phyloP scores from a whole-genome alignment of 1,140 invertebrate species.

The Pachypsylla venusta region DNA sequence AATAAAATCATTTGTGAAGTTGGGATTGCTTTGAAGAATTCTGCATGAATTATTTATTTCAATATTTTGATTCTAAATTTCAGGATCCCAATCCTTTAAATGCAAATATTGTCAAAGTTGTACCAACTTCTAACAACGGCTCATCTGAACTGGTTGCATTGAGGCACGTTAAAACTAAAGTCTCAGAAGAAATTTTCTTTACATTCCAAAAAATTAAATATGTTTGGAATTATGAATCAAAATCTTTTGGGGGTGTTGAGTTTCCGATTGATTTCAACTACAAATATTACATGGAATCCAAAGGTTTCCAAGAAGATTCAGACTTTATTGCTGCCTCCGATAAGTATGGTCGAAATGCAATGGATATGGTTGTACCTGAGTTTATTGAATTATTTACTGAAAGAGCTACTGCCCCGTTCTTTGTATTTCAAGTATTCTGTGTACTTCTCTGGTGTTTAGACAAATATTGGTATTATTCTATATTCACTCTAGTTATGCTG shows the following conservation, averaged over 20 bases:
- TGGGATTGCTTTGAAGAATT: too few species aligned
- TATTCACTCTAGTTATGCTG: slow-evolving; percentile 96
- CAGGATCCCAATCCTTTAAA: slow-evolving; percentile 57
- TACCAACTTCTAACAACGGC: slow-evolving; percentile 94
- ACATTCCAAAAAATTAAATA: slow-evolving; percentile 96
- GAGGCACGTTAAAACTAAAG: slow-evolving; percentile 25
- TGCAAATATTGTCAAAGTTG: slow-evolving; percentile 79
- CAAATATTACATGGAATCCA: slow-evolving; percentile 64
- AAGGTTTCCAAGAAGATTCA: slow-evolving; percentile 70
- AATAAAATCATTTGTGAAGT: too few species aligned
- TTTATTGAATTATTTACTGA: slow-evolving; percentile 95
- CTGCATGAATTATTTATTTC: too few species aligned
- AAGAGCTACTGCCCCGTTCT: slow-evolving; percentile 95
- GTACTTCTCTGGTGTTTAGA: slow-evolving; percentile 97
- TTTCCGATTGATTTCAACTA: slow-evolving; percentile 64
- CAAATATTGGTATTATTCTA: slow-evolving; percentile 95
- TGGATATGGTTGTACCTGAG: slow-evolving; percentile 84
- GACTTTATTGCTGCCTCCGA: slow-evolving; percentile 56
- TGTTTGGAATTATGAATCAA: slow-evolving; percentile 65
- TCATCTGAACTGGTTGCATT: slow-evolving; percentile 82
- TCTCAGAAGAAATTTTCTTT: slow-evolving; percentile 46
- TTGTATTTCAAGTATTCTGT: slow-evolving; percentile 92
- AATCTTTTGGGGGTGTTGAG: slow-evolving; percentile 44
- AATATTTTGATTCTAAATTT: too few species aligned
- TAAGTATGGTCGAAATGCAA: slow-evolving; percentile 80